Base-by-base conservation (phyloP, 2,113 vertebrate genomes). In the Oreamnos americanus region DNA sequence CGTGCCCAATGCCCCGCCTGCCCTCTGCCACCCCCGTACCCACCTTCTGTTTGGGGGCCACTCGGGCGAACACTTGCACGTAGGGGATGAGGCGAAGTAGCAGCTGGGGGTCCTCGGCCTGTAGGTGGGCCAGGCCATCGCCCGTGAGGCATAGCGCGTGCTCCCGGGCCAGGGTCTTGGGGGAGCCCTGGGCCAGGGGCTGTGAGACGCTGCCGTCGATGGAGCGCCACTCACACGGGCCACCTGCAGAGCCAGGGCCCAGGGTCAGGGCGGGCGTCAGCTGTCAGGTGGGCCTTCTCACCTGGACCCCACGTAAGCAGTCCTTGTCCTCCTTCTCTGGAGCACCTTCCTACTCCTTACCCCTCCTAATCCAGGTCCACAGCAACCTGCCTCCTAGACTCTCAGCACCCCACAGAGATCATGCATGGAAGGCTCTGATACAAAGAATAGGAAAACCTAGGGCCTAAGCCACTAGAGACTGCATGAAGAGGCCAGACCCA, bases 111-210 rank as follows among this genome's bases (percentile, higher is more conserved):
- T 98, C 85, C 4, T 71, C 7, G 0, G 96, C 17, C 79, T 99
- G 99, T 7, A 99, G 98, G 98, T 98, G 98, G 36, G 99, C 97
- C 67, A 99, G 98, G 0, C 99, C 99, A 25, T 99, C 99, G 2
- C 99, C 99, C 0, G 99, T 99, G 62, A 99, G 98, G 79, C 99
- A 99, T 3, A 99, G 98, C 84, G 99, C 99, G 0, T 99, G 99
- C 26, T 97, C 94, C 16, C 3, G 79, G 11, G 99, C 95, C 67
- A 99, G 99, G 0, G 98, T 97, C 6, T 94, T 96, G 11, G 99
- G 87, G 1, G 99, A 99, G 5, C 96, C 87, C 2, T 98, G 99
- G 7, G 98, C 90, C 7, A 99, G 53, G 0, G 99, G 99, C 11
- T 99, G 94, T 1, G 47, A 8, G 1, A 99, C 71, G 2, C 96